Percentiles rank a stretch among this genome's conserved stretches.
These are phyloP conservation scores for Drosophila littoralis DNA, from an alignment of 1,140 invertebrate genomes.

Conservation along the genomic window DNA sequence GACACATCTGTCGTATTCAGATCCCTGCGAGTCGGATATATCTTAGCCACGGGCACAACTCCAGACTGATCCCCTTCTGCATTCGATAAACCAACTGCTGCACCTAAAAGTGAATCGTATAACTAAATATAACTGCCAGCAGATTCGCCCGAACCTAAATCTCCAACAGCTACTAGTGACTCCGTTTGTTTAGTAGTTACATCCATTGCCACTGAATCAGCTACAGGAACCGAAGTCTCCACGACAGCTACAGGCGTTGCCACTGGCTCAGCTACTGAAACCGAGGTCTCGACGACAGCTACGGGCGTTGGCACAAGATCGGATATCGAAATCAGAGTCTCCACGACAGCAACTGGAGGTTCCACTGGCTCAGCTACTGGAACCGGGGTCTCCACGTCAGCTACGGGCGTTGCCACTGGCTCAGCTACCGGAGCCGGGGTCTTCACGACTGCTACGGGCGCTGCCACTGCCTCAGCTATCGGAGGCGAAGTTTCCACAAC, in stretches of 20 bases:
- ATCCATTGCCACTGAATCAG: neutral
- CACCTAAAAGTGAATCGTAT: neutral
- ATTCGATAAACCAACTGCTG: neutral
- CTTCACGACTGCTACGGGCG: neutral
- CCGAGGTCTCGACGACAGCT: neutral
- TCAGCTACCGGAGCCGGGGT: neutral
- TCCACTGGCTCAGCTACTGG: neutral
- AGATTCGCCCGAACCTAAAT: neutral
- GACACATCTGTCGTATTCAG: constrained; percentile 60
- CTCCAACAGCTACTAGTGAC: neutral
- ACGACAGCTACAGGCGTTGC: neutral
- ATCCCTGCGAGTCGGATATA: constrained; percentile 56
- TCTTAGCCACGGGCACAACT: constrained; percentile 56
- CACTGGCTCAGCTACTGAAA: too few species aligned
- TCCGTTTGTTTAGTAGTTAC: too few species aligned
- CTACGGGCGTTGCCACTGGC: too few species aligned
- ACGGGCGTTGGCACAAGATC: too few species aligned
- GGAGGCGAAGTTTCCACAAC: neutral
- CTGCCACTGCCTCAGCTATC: neutral
- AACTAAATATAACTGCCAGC: neutral
- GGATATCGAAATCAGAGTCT: neutral
- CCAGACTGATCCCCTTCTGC: constrained; percentile 26
- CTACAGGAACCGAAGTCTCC: neutral
- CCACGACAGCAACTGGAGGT: neutral
- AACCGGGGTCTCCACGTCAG: neutral